Evolutionary conservation across 2,113 vertebrate species (phyloP).

Genomic region (Tonatia bakeri): DNA sequence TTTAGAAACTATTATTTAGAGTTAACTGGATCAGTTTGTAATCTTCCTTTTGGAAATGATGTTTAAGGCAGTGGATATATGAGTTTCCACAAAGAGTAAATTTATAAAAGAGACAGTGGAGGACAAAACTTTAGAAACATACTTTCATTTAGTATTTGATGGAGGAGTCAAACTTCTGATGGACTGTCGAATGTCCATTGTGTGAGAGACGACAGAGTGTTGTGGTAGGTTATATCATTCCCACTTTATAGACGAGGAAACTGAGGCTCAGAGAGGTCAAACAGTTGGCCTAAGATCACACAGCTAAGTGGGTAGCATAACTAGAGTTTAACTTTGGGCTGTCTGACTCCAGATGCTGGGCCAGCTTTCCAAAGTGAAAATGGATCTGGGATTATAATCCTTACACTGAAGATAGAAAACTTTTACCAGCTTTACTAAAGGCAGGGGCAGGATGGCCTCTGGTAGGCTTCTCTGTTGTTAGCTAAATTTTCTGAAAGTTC

Average conservation of each 20-base stretch:
- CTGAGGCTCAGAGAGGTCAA: neutral
- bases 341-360: neutral
- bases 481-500: conserved; percentile 6
- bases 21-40: neutral
- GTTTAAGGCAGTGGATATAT: neutral
- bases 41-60: neutral
- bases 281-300: neutral
- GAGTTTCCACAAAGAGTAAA: neutral
- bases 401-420: neutral
- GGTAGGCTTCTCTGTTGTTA: neutral
- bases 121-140: neutral
- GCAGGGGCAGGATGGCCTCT: neutral
- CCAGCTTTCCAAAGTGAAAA: neutral
- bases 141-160: neutral
- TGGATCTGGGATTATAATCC: neutral
- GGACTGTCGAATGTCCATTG: neutral
- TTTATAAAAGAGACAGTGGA: neutral
- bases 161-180: neutral
- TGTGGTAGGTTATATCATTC: neutral
- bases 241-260: neutral
- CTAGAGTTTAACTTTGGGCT: neutral
- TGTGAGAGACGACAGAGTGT: neutral
- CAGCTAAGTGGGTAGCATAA: neutral
- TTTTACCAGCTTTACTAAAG: neutral
- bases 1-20: neutral